Percentiles rank a stretch among this genome's conserved stretches.
Conservation (phyloP, 2,888 invertebrate genomes). For the Dexiosoma caninum region DNA sequence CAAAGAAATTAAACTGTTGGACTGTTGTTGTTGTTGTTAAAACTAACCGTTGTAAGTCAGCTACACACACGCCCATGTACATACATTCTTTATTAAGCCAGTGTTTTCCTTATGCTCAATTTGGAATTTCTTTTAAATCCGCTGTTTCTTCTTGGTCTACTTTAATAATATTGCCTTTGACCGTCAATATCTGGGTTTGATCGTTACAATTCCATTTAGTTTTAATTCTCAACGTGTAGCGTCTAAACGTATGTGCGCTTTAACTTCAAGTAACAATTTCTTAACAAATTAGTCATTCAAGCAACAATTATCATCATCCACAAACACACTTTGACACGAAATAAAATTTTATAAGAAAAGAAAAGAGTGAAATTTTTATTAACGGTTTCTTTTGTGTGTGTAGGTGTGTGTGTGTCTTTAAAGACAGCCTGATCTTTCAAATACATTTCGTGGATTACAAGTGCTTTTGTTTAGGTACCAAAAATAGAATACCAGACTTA, state of each 20-base stretch:
- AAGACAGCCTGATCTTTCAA: conserved; percentile 4
- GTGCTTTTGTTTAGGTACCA: conserved; percentile 27
- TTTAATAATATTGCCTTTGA: conserved; percentile 44
- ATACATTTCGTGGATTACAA: conserved; percentile 5
- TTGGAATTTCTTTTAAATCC: conserved; percentile 24
- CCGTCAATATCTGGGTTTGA: conserved; percentile 63
- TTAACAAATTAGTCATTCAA: not conserved
- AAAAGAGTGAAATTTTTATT: conserved; percentile 48
- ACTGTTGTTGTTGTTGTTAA: not conserved
- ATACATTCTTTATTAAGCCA: not conserved
- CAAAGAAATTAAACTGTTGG: conserved; percentile 23
- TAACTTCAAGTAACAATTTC: conserved; percentile 4
- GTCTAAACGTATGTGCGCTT: conserved; percentile 63
- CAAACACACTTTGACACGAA: not conserved
- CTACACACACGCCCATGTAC: not conserved
- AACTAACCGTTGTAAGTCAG: not conserved
- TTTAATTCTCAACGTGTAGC: conserved; percentile 71
- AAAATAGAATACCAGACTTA: conserved; percentile 13
- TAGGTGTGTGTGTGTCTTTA: not conserved
- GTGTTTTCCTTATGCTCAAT: not conserved
- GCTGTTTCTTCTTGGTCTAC: not conserved
- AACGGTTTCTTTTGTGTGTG: no score
- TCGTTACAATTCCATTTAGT: conserved; percentile 71
- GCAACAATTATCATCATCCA: not conserved
- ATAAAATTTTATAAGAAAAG: not conserved